Percentiles rank a stretch among this genome's conserved stretches.
These are phyloP conservation scores for Nanorana parkeri DNA, from an alignment of 2,113 vertebrate genomes.

Conservation along the genomic window DNA sequence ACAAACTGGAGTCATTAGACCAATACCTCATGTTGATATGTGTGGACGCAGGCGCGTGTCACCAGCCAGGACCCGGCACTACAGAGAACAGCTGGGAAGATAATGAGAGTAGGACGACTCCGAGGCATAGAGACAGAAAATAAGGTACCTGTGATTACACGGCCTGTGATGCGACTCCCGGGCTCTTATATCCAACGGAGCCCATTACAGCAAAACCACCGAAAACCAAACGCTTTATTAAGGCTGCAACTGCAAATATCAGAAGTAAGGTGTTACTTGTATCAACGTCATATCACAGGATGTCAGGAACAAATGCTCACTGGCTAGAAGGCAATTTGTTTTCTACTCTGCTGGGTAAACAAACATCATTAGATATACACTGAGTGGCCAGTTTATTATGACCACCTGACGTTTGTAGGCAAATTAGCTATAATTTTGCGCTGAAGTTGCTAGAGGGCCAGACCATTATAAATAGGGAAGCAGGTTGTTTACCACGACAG, in stretches of 20 bases:
- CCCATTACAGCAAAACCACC: background rate
- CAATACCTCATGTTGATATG: background rate
- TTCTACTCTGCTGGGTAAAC: too few relatives aligned
- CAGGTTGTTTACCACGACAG: too few relatives aligned
- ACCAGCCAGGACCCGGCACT: background rate
- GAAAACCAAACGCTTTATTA: background rate
- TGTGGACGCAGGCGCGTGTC: background rate
- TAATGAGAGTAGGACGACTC: conserved; percentile 3
- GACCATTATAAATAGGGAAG: too few relatives aligned
- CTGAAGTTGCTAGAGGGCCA: too few relatives aligned
- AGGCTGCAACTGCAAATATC: background rate
- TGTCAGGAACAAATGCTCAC: background rate
- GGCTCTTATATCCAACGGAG: background rate
- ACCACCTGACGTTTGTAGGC: too few relatives aligned
- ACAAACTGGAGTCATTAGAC: background rate
- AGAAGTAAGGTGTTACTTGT: background rate
- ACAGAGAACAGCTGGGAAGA: background rate
- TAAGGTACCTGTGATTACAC: background rate
- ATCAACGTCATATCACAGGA: too few relatives aligned
- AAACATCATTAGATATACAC: too few relatives aligned
- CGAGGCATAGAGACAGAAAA: background rate
- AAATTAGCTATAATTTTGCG: too few relatives aligned
- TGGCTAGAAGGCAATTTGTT: too few relatives aligned
- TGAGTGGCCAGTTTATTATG: too few relatives aligned
- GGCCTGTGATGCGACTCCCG: background rate